Percentiles rank a stretch among this genome's conserved stretches.
Evolutionary conservation across 2,888 invertebrate genomes (phyloP).

Genomic region (Cephus pulcher): DNA sequence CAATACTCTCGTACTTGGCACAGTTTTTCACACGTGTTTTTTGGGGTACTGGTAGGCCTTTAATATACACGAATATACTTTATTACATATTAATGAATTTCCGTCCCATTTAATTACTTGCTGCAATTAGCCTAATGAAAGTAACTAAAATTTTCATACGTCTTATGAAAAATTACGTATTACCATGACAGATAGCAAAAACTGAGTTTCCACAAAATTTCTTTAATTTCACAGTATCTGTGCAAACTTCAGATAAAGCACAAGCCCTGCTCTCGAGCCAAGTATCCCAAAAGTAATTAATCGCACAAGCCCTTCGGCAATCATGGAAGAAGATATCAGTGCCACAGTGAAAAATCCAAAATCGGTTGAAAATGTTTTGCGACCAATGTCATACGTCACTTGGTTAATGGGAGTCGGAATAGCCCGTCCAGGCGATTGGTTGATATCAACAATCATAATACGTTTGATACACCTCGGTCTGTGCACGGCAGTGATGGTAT

Average conservation of each 20-base stretch:
- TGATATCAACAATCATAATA: conserved; percentile 35
- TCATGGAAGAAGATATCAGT: conserved; percentile 39
- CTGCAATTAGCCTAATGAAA: not conserved
- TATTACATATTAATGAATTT: not conserved
- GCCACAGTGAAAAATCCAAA: conserved; percentile 32
- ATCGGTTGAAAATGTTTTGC: conserved; percentile 36
- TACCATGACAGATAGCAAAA: not conserved
- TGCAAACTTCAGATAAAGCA: not conserved
- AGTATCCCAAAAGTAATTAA: not conserved
- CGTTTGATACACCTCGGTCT: conserved; percentile 42
- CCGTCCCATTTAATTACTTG: not conserved
- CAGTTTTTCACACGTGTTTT: too few relatives aligned
- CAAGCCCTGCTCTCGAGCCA: not conserved
- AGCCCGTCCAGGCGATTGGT: conserved; percentile 34
- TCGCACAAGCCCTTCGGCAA: not conserved
- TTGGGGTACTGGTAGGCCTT: too few relatives aligned
- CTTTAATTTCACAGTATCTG: not conserved
- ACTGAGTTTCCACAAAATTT: not conserved
- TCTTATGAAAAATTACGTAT: not conserved
- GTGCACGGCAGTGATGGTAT: conserved; percentile 50
- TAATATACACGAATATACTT: not conserved
- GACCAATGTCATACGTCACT: conserved; percentile 40
- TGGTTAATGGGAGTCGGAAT: conserved; percentile 51
- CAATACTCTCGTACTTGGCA: too few relatives aligned
- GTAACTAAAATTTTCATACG: not conserved